A percentile compares a stretch with the other conserved stretches of the same genome.
Conservation (phyloP, 2,888 invertebrate genomes). For the Ischnus inquisitorius region DNA sequence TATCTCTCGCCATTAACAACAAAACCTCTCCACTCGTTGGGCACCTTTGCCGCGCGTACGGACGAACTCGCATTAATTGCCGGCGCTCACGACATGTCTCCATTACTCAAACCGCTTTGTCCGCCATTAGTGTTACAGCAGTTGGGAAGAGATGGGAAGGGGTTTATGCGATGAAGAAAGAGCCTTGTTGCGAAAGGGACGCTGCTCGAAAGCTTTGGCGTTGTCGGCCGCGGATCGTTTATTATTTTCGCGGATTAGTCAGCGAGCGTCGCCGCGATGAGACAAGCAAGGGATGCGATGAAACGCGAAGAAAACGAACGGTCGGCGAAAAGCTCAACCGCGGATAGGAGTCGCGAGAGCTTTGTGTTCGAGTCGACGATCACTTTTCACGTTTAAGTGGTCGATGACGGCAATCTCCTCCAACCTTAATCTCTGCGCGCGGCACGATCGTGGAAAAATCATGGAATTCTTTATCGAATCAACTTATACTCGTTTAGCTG, state of each 20-base stretch:
- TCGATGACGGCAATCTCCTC: neutral
- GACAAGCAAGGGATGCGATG: conserved; percentile 32
- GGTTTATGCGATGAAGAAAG: conserved; percentile 55
- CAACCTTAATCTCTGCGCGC: neutral
- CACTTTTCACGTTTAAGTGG: conserved; percentile 1
- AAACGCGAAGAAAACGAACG: conserved; percentile 44
- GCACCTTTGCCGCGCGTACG: conserved; percentile 63
- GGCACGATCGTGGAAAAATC: neutral
- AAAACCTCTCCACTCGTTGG: conserved; percentile 43
- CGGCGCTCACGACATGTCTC: conserved; percentile 79
- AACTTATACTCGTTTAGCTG: neutral
- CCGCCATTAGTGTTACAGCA: conserved; percentile 64
- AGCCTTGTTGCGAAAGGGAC: conserved; percentile 35
- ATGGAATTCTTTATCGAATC: neutral
- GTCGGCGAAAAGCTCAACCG: conserved; percentile 22
- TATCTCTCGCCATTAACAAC: conserved; percentile 65
- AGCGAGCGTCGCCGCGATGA: conserved; percentile 64
- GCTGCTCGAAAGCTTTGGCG: conserved; percentile 15
- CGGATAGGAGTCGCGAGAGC: conserved; percentile 31
- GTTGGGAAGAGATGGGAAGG: conserved; percentile 25
- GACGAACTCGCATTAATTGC: conserved; percentile 79
- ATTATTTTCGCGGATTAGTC: conserved; percentile 69
- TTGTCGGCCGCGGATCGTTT: conserved; percentile 56
- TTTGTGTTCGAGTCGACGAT: conserved; percentile 27
- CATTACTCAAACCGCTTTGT: conserved; percentile 77